Evolutionary conservation across 2,113 vertebrate species (phyloP), one percentile per base, ranked within the genome.

Genomic region (Murina feae): DNA sequence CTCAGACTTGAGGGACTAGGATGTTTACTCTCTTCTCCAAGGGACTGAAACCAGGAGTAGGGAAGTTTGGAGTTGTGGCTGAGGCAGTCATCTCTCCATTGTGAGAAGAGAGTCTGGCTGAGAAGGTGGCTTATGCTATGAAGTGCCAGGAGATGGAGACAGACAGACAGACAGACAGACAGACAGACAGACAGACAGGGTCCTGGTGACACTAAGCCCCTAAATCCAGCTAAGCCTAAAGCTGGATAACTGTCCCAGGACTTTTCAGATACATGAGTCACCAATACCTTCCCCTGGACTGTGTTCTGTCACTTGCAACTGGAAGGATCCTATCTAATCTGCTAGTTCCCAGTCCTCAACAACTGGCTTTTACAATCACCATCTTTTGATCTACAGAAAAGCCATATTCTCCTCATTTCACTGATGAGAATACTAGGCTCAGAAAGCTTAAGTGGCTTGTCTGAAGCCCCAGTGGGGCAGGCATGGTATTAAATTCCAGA

Each of bases 391-490:
- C 68, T 79, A 66, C 85, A 9, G 14, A 91, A 89, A 90, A 90
- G 58, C 55, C 13, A 6, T 80, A 74, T 21, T 18, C 25, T 30
- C 37, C 21, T 82, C 49, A 88, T 51, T 81, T 65, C 79, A 84
- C 66, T 49, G 63, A 66, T 28, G 51, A 92, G 21, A 49, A 81
- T 12, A 63, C 30, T 55, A 96, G 90, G 53, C 58, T 93, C 69
- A 30, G 30, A 74, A n/a, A 23, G 17, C 76, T 86, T 69, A 89
- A 80, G 85, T 58, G 92, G 81, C 96, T 90, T 79, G 42, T n/a
- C 68, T 35, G 60, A 96, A 14, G 35, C 80, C 89, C 78, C 69
- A 53, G 47, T 16, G 35, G 18, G 44, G 11, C 90, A 89, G 47
- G 60, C 2, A 30, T 12, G 35, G 55, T 32, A 35, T 78, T 78